Conservation (phyloP, 2,888 invertebrate genomes). For the Synergus itoensis region DNA sequence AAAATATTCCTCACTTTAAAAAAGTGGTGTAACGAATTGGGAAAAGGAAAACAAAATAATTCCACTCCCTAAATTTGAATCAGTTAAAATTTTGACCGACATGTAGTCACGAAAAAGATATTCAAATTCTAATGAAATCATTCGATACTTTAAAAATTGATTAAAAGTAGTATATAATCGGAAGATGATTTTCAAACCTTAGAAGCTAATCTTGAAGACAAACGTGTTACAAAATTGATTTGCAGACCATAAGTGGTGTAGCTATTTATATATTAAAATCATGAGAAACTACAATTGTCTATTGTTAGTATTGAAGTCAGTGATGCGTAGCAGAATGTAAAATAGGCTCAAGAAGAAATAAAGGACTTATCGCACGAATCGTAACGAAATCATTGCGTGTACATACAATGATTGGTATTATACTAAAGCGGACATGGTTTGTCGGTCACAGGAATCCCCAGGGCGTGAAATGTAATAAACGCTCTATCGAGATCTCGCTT, state of each 20-base stretch:
- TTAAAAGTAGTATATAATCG: no score
- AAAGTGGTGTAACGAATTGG: not conserved
- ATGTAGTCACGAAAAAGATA: no score
- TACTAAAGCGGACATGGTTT: slow-evolving; percentile 52
- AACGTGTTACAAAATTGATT: not conserved
- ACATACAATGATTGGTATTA: slow-evolving; percentile 15
- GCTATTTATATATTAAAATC: not conserved
- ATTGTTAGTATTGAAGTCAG: not conserved
- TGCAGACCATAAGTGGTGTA: not conserved
- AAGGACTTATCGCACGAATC: not conserved
- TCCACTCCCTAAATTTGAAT: no score
- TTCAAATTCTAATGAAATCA: not conserved
- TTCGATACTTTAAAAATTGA: not conserved
- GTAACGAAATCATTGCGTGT: slow-evolving; percentile 4
- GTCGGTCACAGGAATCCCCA: slow-evolving; percentile 52
- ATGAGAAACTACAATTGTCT: not conserved
- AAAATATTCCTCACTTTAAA: not conserved
- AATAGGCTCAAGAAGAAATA: slow-evolving; percentile 2
- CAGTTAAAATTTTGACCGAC: no score
- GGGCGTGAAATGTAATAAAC: slow-evolving; percentile 57
- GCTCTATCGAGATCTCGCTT: slow-evolving; percentile 52
- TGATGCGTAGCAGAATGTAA: not conserved
- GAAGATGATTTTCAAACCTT: not conserved
- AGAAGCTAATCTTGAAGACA: not conserved
- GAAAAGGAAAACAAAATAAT: no score